phyloP scores from a whole-genome alignment of 2,113 vertebrate genomes.

The Sphaerodactylus townsendi region DNA sequence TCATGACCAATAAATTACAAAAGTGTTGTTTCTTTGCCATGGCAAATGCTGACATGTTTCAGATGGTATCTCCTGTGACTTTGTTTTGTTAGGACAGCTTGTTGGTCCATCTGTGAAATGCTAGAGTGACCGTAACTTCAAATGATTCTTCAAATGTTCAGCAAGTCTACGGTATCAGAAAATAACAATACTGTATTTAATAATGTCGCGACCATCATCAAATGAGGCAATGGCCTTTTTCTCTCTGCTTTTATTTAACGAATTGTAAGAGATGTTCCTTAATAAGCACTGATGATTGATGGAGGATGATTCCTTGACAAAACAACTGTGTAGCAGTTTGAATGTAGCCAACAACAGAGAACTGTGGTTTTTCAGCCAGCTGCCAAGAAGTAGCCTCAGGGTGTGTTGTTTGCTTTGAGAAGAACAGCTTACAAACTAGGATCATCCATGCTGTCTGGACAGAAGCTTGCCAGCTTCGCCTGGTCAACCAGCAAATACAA shows the following conservation, averaged over 20 bases:
- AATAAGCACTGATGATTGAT: background rate
- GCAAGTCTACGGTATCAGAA: background rate
- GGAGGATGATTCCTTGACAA: background rate
- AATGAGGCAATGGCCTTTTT: background rate
- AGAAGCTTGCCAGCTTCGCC: too few species aligned
- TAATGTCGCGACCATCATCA: background rate
- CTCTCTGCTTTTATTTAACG: background rate
- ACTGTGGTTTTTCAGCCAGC: background rate
- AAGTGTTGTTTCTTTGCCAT: constrained; percentile 26
- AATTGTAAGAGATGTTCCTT: background rate
- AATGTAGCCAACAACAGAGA: background rate
- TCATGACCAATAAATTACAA: constrained; percentile 44
- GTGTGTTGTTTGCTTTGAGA: background rate
- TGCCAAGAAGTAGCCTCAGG: background rate
- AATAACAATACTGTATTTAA: background rate
- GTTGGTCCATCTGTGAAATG: constrained; percentile 42
- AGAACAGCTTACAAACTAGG: background rate
- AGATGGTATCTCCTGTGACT: constrained; percentile 46
- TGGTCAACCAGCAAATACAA: too few species aligned
- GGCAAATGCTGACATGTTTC: background rate
- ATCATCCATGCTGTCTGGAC: background rate
- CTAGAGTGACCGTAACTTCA: constrained; percentile 22
- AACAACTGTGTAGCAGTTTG: background rate
- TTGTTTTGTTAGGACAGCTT: constrained; percentile 48
- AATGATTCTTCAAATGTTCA: background rate